Base-by-base conservation (phyloP, 1,140 invertebrate genomes). In the Nephila pilipes region DNA sequence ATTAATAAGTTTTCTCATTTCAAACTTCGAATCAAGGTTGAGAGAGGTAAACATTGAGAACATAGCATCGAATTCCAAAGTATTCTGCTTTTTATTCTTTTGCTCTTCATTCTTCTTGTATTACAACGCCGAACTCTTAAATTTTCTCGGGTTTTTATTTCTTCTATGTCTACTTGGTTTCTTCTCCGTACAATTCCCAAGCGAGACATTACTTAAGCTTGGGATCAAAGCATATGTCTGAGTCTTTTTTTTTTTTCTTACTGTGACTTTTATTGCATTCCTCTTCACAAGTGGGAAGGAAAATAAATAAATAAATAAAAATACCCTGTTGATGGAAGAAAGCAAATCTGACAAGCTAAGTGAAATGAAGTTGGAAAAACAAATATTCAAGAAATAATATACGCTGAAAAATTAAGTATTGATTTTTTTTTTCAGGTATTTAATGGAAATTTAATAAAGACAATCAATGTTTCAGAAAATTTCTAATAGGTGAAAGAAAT, bases 141-240 rank as follows among this genome's bases (percentile, higher is more conserved):
- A 80, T 36, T 80, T 32, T 80, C 75, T 80, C 20, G 10, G 75
- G 29, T 10, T 36, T 80, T 80, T 80, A 80, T 80, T 80, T 80
- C 29, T n/a, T 29, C 29, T 29, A 4, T 18, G 75, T 80, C 75
- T 46, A 32, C 10, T 36, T 46, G 38, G 38, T 46, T 65, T 29
- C 29, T 80, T 36, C 18, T 20, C 16, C 4, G 5, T 36, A 38
- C 18, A 80, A 80, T 36, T 65, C 60, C 60, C 60, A 65, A 25
- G n/a, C 60, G 60, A 12, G 60, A 65, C 22, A 65, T 65, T 65
- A 65, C 25, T 65, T 65, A 65, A 25, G 60, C 60, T 12, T 25
- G 60, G 60, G 60, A 65, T 22, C 60, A 65, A 65, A 22, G 25
- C 10, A 25, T 22, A 20, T 25, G 60, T 65, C 25, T 25, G 8